Conservation (phyloP, 2,888 invertebrate genomes). For the Sepiola atlantica region DNA sequence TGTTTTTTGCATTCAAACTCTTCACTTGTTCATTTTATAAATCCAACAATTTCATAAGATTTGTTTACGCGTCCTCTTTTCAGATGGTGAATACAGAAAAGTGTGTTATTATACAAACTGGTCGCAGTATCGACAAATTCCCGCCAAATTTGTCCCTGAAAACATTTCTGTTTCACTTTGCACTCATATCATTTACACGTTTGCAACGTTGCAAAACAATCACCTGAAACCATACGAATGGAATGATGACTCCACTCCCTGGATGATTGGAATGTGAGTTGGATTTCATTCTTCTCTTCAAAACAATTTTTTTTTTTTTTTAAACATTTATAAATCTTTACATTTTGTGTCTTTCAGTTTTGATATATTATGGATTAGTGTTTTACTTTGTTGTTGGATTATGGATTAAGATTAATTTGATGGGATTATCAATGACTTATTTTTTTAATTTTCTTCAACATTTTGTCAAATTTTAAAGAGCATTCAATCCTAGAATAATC, state of each 20-base stretch:
- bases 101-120: conserved; percentile 96
- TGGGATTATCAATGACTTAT: not conserved
- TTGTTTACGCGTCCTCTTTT: not conserved
- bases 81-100: conserved; percentile 45
- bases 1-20: not conserved
- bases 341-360: not conserved
- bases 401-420: not conserved
- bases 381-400: not conserved
- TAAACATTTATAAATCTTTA: not conserved
- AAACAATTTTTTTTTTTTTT: not conserved
- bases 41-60: not conserved
- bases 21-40: not conserved
- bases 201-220: conserved; percentile 97
- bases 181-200: conserved; percentile 97
- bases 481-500: not conserved
- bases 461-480: not conserved
- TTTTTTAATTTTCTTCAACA: not conserved
- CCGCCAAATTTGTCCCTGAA: conserved; percentile 93
- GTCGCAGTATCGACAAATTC: conserved; percentile 94
- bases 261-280: conserved; percentile 54
- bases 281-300: not conserved
- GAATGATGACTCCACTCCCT: conserved; percentile 82
- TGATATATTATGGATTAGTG: not conserved
- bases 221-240: conserved; percentile 92
- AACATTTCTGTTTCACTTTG: conserved; percentile 95